Conservation (phyloP, 2,888 invertebrate genomes). For the Acronicta alni region DNA sequence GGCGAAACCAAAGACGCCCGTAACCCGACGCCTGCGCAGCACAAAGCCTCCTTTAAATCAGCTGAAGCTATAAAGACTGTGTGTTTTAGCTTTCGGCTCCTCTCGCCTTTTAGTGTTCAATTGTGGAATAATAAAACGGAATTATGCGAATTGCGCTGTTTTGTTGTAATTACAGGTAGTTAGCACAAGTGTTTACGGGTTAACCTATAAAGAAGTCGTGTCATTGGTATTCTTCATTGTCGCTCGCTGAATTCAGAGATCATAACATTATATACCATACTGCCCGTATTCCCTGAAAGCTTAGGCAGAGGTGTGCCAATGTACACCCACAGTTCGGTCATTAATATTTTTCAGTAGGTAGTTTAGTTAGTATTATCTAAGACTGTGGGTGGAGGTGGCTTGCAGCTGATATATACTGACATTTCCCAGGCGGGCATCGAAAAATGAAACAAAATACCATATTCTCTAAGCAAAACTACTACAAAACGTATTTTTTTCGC, state of each 20-base stretch:
- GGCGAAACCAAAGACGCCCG: constrained; percentile 60
- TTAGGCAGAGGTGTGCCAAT: too few relatives aligned
- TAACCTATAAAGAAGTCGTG: background rate
- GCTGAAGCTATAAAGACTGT: constrained; percentile 52
- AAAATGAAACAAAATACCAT: constrained; percentile 49
- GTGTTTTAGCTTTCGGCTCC: constrained; percentile 63
- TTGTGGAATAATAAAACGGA: constrained; percentile 49
- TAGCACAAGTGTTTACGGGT: constrained; percentile 36
- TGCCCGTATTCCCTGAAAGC: too few relatives aligned
- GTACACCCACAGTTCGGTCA: too few relatives aligned
- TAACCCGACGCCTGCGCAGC: constrained; percentile 63
- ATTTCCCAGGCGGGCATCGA: constrained; percentile 46
- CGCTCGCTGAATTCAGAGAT: too few relatives aligned
- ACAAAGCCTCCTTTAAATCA: constrained; percentile 63
- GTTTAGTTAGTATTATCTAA: too few relatives aligned
- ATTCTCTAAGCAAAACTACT: constrained; percentile 8
- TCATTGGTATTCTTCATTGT: too few relatives aligned
- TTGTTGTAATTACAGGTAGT: constrained; percentile 49
- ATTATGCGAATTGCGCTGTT: constrained; percentile 28
- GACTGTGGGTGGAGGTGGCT: background rate
- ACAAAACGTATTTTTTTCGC: constrained; percentile 43
- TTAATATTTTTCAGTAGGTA: too few relatives aligned
- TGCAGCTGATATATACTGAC: constrained; percentile 31
- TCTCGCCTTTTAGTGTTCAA: constrained; percentile 52
- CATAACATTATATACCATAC: too few relatives aligned